Conservation (phyloP, 2,113 vertebrate genomes). For the Cinclus mexicanus region DNA sequence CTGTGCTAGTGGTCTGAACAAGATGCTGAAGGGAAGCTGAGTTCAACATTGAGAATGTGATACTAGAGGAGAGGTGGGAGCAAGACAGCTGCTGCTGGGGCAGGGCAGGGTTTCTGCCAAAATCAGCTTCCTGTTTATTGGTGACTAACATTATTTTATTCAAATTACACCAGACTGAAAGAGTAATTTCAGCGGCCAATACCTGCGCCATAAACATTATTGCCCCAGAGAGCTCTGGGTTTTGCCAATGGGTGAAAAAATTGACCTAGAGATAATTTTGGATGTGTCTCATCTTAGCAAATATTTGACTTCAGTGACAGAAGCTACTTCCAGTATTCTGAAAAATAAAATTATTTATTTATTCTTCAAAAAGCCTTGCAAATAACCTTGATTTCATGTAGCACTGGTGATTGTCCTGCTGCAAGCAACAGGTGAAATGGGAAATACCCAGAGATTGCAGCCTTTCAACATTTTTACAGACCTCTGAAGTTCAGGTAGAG, state of each 20-base stretch:
- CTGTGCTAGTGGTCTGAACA: accelerated
- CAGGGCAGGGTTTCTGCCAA: background rate
- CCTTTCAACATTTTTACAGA: background rate
- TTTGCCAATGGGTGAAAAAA: background rate
- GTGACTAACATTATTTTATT: background rate
- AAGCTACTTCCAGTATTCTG: background rate
- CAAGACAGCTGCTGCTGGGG: background rate
- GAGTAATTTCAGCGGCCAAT: background rate
- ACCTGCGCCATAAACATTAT: background rate
- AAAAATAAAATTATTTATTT: background rate
- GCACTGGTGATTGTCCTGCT: background rate
- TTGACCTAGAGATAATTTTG: background rate
- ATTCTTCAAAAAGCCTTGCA: background rate
- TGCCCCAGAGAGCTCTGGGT: background rate
- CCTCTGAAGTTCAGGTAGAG: background rate
- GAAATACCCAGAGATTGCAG: background rate
- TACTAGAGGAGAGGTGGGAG: background rate
- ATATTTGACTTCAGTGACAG: background rate
- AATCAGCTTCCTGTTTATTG: slow-evolving; percentile 19
- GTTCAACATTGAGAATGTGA: background rate
- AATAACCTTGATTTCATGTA: background rate
- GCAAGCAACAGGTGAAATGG: background rate
- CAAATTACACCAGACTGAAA: background rate
- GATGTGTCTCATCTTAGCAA: background rate
- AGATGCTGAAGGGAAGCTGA: background rate